Evolutionary conservation across 2,113 vertebrate genomes (phyloP), one percentile per base, ranked within the genome.

Genomic region (Colistium nudipinnis): DNA sequence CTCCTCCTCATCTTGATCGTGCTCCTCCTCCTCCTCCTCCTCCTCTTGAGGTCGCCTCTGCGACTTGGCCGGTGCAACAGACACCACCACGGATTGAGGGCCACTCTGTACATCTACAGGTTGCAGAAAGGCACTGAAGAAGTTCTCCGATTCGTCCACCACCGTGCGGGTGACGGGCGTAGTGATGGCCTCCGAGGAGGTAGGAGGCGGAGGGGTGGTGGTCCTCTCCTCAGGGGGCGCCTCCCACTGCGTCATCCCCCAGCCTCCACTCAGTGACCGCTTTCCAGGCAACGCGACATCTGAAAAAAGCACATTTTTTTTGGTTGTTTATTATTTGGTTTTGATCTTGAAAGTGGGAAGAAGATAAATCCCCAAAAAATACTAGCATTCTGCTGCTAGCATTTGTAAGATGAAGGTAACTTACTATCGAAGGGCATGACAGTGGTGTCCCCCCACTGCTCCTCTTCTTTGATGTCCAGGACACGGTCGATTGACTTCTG

Each of bases 401-500:
- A 17, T 43, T 0, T 22, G 22, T 10, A 61, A 6, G 33, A 45
- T 45, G 22, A n/a, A 14, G 3, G 12, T 9, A 51, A 39, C 92
- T 87, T 84, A 97, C 97, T 96, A 4, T 94, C 88, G 59, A 91
- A 93, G 31, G 93, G 92, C 25, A 92, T 89, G 14, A 93, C 88
- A 70, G 90, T 82, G 17, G 93, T 80, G 74, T 94, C 94, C 31
- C 89, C 92, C 96, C 97, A 99, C 54, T 93, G 93, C 70, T 96
- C 96, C 74, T 96, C 97, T 55, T 96, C 95, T 88, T 98, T 92
- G 74, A 99, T 99, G 80, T 99, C 98, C 91, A 99, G 85, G 48
- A 99, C 98, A 66, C 98, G 90, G 86, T 99, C 97, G 78, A 99
- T 99, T 52, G 98, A 99, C 74, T 99, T 98, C 92, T 99, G 98